Base-by-base conservation (phyloP, 2,888 invertebrate genomes). In the Muscina levida region DNA sequence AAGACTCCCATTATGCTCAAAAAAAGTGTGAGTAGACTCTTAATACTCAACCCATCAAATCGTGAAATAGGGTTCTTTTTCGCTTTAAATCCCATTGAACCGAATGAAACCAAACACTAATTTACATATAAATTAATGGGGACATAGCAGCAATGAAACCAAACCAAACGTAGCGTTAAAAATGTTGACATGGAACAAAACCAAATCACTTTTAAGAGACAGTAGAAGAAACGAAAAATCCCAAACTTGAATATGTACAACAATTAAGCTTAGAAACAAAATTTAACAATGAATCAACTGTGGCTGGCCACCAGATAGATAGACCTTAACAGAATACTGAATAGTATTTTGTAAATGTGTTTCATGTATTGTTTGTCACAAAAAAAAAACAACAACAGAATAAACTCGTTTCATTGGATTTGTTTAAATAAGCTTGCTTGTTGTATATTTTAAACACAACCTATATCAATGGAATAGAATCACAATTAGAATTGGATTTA, bases 101-200 rank as follows among this genome's bases (percentile, higher is more conserved):
- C 22, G 19, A 72, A 39, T 26, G n/a, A 62, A 48, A 62, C 24
- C 37, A 39, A 62, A 59, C 11, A 59, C 48, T 48, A 59, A 51
- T 72, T 72, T 72, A 62, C 48, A 72, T 51, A 48, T 46, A 57
- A 57, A 57, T 57, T 57, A 70, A 59, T 62, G 62, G 42, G 19
- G 37, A n/a, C 71, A 57, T 19, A 56, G 42, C 2, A 24, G 51
- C 66, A 66, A 46, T 8, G 44, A 8, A 13, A n/a, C n/a, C n/a
- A n/a, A n/a, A n/a, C n/a, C n/a, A n/a, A n/a, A n/a, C n/a, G n/a
- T n/a, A n/a, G n/a, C n/a, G n/a, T n/a, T 31, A 15, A 66, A 67
- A 44, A 48, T 8, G 31, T 31, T 31, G 31, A 31, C 3, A 31
- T 31, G 3, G 3, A 31, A 31, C 48, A 19, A 67, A 53, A 51